Base-by-base conservation (phyloP, 2,113 vertebrate species). In the Gymnocephalus cernua region DNA sequence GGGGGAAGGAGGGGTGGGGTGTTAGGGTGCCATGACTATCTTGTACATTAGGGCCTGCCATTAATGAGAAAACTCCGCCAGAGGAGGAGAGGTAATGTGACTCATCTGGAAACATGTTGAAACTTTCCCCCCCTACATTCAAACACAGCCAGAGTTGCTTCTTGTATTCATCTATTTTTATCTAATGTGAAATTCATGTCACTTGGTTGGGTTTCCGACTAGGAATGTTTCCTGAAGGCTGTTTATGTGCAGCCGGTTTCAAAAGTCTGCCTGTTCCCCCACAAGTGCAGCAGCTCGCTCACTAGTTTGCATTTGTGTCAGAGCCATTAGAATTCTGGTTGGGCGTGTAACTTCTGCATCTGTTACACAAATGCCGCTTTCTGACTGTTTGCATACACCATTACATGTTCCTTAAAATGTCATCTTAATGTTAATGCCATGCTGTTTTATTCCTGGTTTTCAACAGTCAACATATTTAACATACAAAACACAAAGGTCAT, bases 221-320 rank as follows among this genome's bases (percentile, higher is more conserved):
- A 64, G 27, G 45, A 57, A 64, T 48, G 38, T 70, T 74, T 88
- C 66, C 80, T 25, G 59, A 83, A 77, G 72, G 65, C 77, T 85
- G 59, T 81, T 87, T 88, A 78, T 79, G 67, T 80, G 71, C 77
- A 76, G 61, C 62, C 7, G 11, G n/a, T 66, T 76, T 53, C 32
- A 61, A 41, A 75, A 69, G 76, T 88, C 85, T 77, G 48, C 84
- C 61, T 89, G 63, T 62, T 63, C 45, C 3, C 3, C 41, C 53
- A 29, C 50, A 70, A 79, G 84, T 76, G 45, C 78, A 12, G 77
- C 74, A 29, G 63, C 75, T 57, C 13, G 65, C 47, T 62, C 23
- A 3, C 45, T 58, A 45, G 77, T 72, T 86, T 89, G 68, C 80
- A 73, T 89, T 77, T 86, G 44, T 80, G 38, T 79, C 47, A 0